Evolutionary conservation across 2,113 vertebrate genomes (phyloP).

Genomic region (Nerophis ophidion): DNA sequence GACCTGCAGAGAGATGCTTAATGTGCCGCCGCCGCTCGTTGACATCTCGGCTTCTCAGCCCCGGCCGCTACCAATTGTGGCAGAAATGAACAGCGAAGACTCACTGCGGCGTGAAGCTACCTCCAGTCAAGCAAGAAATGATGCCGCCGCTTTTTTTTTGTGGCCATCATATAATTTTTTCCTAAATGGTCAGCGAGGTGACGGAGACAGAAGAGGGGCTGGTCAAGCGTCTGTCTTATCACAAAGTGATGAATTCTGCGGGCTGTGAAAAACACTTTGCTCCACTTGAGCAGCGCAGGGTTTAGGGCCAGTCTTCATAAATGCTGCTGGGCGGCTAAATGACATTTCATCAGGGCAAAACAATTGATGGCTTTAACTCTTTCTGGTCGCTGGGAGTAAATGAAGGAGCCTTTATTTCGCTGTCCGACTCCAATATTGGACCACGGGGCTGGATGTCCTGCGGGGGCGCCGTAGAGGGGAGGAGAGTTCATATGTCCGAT

Average conservation of each 20-base stretch:
- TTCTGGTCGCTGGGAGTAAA: constrained; percentile 21
- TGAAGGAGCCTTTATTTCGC: constrained; percentile 13
- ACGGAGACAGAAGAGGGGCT: constrained; percentile 47
- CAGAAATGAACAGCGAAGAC: constrained; percentile 44
- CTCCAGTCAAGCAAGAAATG: constrained; percentile 66
- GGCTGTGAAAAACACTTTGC: constrained; percentile 58
- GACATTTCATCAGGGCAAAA: constrained; percentile 7
- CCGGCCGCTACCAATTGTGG: constrained; percentile 41
- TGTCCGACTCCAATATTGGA: neutral
- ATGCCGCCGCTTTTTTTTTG: constrained; percentile 31
- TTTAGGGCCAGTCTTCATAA: constrained; percentile 36
- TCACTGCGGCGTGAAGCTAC: constrained; percentile 37
- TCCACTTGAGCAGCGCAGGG: constrained; percentile 27
- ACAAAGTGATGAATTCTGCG: constrained; percentile 42
- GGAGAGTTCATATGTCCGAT: too few relatives aligned
- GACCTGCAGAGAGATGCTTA: constrained; percentile 30
- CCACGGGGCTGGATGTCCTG: constrained; percentile 7
- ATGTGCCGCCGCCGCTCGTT: constrained; percentile 39
- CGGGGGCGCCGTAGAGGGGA: neutral
- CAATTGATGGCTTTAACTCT: constrained; percentile 18
- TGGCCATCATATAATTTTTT: constrained; percentile 56
- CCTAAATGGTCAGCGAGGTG: constrained; percentile 53
- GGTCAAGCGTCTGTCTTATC: constrained; percentile 37
- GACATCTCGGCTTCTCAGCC: constrained; percentile 37
- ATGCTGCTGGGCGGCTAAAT: constrained; percentile 20